Percentiles rank a stretch among this genome's conserved stretches.
Conservation (phyloP, 2,797 vertebrate species). For the Mormyrus hasselquistii region DNA sequence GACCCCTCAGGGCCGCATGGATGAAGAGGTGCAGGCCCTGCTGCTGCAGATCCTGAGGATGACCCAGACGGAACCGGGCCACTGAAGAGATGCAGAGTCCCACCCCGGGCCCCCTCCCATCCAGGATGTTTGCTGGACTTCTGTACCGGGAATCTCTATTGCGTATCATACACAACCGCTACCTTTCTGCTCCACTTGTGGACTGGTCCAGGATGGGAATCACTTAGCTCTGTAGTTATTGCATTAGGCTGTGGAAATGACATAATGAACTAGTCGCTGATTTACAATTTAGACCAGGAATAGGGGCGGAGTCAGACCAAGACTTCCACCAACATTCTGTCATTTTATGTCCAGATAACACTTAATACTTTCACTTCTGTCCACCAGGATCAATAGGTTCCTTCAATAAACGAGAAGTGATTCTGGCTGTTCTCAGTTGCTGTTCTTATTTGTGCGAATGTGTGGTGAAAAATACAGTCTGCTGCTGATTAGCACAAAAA, state of each 20-base stretch:
- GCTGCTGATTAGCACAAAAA: not conserved
- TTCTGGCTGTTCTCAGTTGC: not conserved
- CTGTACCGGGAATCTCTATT: not conserved
- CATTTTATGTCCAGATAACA: not conserved
- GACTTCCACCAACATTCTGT: not conserved
- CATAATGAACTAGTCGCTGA: not conserved
- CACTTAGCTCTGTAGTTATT: not conserved
- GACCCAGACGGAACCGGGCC: constrained; percentile 37
- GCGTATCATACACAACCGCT: not conserved
- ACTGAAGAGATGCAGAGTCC: not conserved
- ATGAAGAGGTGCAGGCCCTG: constrained; percentile 56
- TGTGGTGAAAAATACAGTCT: not conserved
- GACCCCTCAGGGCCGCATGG: constrained; percentile 43
- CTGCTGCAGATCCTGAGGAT: constrained; percentile 62
- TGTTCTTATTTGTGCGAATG: not conserved
- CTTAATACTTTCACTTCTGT: not conserved
- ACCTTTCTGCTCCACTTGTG: not conserved
- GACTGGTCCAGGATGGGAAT: not conserved
- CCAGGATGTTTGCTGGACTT: not conserved
- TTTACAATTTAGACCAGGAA: not conserved
- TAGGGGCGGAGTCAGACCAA: not conserved
- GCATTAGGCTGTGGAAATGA: not conserved
- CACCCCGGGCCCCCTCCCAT: not conserved
- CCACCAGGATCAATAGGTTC: not conserved
- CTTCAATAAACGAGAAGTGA: not conserved